Base-by-base conservation (phyloP, 2,888 invertebrate species). In the Synanthedon myopaeformis region DNA sequence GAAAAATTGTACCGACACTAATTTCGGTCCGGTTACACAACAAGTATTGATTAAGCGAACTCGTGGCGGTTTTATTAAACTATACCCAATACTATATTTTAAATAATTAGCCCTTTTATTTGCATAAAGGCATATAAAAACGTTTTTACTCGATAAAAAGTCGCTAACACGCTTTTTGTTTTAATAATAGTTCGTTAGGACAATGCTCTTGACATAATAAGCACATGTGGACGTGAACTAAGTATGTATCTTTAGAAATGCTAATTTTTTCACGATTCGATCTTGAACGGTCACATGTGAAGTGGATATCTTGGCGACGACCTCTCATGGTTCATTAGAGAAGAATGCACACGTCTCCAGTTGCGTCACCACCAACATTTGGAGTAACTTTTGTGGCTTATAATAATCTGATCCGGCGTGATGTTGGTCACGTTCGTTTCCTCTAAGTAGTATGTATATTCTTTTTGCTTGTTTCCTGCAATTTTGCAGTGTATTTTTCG, bases 151-250 rank as follows among this genome's bases (percentile, higher is more conserved):
- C 59, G 57, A 59, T 64, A 59, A 55, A 65, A 62, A 66, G 57
- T 59, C 59, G 61, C 64, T 62, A 68, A 60, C 54, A 49, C 42
- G 42, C 45, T 45, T 35, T 35, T 10, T 14, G 55, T 51, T 52
- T 54, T 57, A 60, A 63, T 65, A 64, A 56, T 59, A 58, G 56
- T 58, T 56, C 55, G 58, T 35, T 54, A 52, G 55, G 53, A 60
- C 61, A 61, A 61, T 62, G 60, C 57, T 52, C 50, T 52, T 57
- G 59, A 60, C 61, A 64, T 67, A 62, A 62, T 59, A 67, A 63
- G 45, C 14, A 45, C 13, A 45, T 8, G 45, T 45, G 45, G 45
- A 45, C 45, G 45, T 45, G 45, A 13, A 14, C 45, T n/a, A n/a
- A 5, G 42, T 23, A 23, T 5, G 45, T 45, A 45, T 45, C 45